Conservation (phyloP, 2,888 invertebrate species). For the Cheilosia pagana region DNA sequence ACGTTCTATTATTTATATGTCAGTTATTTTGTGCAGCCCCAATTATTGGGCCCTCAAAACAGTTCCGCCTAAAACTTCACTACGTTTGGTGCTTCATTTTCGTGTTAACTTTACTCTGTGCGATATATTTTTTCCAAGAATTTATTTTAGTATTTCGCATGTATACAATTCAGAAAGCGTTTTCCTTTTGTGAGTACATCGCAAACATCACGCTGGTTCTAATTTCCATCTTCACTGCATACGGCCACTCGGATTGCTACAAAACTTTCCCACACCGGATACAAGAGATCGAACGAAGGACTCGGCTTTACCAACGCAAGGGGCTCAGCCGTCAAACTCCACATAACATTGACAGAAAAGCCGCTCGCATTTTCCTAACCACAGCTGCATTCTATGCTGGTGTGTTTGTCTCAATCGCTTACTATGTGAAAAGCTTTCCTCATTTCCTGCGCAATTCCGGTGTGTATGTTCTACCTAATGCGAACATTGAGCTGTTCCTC, state of each 20-base stretch:
- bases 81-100: conserved; percentile 28
- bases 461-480: conserved; percentile 76
- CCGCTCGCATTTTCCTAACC: background rate
- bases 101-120: background rate
- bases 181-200: conserved; percentile 76
- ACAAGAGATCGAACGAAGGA: conserved; percentile 32
- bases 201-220: conserved; percentile 70
- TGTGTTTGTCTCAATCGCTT: conserved; percentile 62
- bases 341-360: background rate
- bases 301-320: conserved; percentile 28
- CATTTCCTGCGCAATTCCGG: conserved; percentile 49
- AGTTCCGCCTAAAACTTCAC: conserved; percentile 14
- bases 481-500: conserved; percentile 69
- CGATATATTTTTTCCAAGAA: conserved; percentile 1
- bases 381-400: background rate
- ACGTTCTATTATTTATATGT: conserved; percentile 13
- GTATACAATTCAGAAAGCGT: conserved; percentile 75
- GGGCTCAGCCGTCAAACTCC: background rate
- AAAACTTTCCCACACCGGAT: conserved; percentile 25
- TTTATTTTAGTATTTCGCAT: background rate
- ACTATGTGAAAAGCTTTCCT: conserved; percentile 16
- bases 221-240: conserved; percentile 57
- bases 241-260: conserved; percentile 44
- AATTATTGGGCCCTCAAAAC: background rate
- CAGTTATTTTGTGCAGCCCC: conserved; percentile 62